phyloP scores from a whole-genome alignment of 2,113 vertebrate species.

The Neofelis nebulosa region DNA sequence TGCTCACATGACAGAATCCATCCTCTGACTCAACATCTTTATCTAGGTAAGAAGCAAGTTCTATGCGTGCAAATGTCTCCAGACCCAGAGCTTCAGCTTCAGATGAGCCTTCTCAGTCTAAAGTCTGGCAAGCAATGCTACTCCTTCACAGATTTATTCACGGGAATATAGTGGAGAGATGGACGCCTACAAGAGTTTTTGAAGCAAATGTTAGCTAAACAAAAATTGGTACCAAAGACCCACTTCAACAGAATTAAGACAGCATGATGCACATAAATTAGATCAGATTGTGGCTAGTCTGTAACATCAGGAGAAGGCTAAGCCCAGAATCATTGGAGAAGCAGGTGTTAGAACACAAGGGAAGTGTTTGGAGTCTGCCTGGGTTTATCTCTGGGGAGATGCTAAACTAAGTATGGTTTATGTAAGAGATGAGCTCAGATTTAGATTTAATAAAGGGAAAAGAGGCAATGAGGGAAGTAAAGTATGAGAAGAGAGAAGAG shows the following conservation, averaged over 20 bases:
- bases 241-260: background rate
- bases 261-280: background rate
- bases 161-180: background rate
- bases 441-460: background rate
- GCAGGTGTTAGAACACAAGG: background rate
- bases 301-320: background rate
- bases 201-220: background rate
- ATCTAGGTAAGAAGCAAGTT: background rate
- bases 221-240: conserved; percentile 1
- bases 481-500: background rate
- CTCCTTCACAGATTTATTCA: background rate
- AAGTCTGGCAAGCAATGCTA: background rate
- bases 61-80: background rate
- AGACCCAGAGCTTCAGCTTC: background rate
- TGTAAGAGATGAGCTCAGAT: background rate
- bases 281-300: background rate
- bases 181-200: background rate
- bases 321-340: background rate
- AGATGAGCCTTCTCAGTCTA: background rate
- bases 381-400: background rate
- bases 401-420: background rate
- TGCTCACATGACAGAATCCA: background rate
- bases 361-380: background rate
- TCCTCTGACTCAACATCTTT: background rate
- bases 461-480: background rate